phyloP scores from a whole-genome alignment of 2,797 vertebrate genomes.

The Malacoctenus gilli region DNA sequence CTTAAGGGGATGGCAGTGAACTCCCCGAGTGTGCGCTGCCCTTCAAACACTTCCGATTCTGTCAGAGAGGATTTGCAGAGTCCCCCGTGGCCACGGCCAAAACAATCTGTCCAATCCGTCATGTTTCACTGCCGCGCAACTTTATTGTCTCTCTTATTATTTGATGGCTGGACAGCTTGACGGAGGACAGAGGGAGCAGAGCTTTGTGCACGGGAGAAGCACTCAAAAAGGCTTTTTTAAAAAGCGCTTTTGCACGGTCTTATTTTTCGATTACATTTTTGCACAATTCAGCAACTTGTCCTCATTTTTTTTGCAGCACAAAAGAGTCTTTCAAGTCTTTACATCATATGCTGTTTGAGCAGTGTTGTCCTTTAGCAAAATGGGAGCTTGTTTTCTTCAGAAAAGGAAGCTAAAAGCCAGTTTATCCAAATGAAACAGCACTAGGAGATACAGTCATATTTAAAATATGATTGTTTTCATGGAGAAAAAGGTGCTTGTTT shows the following conservation, averaged over 20 bases:
- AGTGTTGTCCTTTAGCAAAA: too few species aligned
- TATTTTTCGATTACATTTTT: not conserved
- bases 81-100: slow-evolving; percentile 1
- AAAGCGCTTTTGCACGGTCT: too few species aligned
- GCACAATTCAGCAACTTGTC: slow-evolving; percentile 2
- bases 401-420: too few species aligned
- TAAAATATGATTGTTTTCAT: too few species aligned
- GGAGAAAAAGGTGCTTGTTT: too few species aligned
- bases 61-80: slow-evolving; percentile 18
- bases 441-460: too few species aligned
- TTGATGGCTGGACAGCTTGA: slow-evolving; percentile 23
- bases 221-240: not conserved
- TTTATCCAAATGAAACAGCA: too few species aligned
- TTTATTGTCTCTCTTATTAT: slow-evolving; percentile 1
- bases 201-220: not conserved
- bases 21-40: too few species aligned
- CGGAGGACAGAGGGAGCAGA: slow-evolving; percentile 12
- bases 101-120: slow-evolving; percentile 7
- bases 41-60: slow-evolving; percentile 19
- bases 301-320: not conserved
- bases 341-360: too few species aligned
- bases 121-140: slow-evolving; percentile 2
- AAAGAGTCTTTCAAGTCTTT: too few species aligned
- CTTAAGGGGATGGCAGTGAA: slow-evolving; percentile 21
- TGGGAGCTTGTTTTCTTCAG: too few species aligned